Conservation (phyloP, 2,113 vertebrate genomes). For the Fulmarus glacialis region DNA sequence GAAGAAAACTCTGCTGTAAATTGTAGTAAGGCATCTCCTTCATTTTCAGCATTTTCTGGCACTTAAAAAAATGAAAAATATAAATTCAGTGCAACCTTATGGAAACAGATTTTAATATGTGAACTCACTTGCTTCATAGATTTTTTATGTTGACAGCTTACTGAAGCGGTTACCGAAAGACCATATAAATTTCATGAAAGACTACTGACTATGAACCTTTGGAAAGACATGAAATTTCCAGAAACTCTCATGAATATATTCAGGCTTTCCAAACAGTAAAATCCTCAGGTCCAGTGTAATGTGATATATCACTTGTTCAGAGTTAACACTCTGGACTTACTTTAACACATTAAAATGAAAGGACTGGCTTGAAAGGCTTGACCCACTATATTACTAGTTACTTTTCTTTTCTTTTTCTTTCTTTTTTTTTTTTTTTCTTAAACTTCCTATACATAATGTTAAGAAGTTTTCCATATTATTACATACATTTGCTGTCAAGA, state of each 20-base stretch:
- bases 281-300: background rate
- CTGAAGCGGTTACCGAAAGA: background rate
- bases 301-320: background rate
- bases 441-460: background rate
- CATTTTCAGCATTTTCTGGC: slow-evolving; percentile 98
- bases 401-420: background rate
- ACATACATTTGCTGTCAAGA: background rate
- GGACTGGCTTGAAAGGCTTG: background rate
- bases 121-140: slow-evolving; percentile 26
- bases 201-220: background rate
- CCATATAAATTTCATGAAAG: background rate
- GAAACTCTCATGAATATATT: background rate
- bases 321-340: background rate
- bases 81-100: slow-evolving; percentile 51
- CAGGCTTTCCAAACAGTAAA: background rate
- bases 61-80: slow-evolving; percentile 78
- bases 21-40: slow-evolving; percentile 98
- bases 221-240: background rate
- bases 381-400: background rate
- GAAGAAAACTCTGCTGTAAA: slow-evolving; percentile 99
- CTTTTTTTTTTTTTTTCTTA: background rate
- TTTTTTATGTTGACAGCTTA: background rate
- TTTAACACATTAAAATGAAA: background rate
- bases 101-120: slow-evolving; percentile 51
- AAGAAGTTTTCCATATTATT: background rate